Base-by-base conservation (phyloP, 2,797 vertebrate genomes). In the Silurus aristotelis region DNA sequence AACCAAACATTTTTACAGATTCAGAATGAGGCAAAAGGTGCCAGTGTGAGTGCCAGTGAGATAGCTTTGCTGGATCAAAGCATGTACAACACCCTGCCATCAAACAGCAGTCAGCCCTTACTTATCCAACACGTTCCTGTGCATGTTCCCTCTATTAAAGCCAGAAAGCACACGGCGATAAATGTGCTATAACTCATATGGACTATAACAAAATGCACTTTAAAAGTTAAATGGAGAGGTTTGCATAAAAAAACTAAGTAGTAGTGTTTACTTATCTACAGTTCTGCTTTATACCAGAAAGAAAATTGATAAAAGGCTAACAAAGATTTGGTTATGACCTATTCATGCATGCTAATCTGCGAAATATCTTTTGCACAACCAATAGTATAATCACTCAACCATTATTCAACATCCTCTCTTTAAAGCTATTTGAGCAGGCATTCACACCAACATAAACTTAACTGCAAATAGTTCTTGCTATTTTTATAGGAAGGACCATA, bases 11-110 rank as follows among this genome's bases (percentile, higher is more conserved):
- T 20, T 38, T 25, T 38, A 25, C 71, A 80, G 64, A 60, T n/a
- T 78, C n/a, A 64, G 71, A 66, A 15, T 46, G 46, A 68, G 14
- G 3, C 76, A 76, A 64, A 84, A 81, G 80, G 83, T 91, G 91
- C 90, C 83, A 89, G 48, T 82, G 85, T 89, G 84, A 89, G 86
- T 86, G 89, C 88, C 81, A 88, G 85, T 86, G 6, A 75, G 84
- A 89, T 83, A 77, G 58, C 85, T 88, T 89, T 87, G 84, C 86
- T 86, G 64, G 87, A 94, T 93, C 91, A 93, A 94, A 92, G 91
- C 61, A 0, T 79, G 38, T 9, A 55, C 80, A 77, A 80, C 52
- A 87, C 77, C 8, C 52, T 82, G 68, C 83, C 89, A 80, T 87
- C 80, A 55, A 89, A 88, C 81, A 90, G 87, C 79, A 80, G 87